phyloP scores from a whole-genome alignment of 2,888 invertebrate genomes.

The Ormyrus nitidulus region DNA sequence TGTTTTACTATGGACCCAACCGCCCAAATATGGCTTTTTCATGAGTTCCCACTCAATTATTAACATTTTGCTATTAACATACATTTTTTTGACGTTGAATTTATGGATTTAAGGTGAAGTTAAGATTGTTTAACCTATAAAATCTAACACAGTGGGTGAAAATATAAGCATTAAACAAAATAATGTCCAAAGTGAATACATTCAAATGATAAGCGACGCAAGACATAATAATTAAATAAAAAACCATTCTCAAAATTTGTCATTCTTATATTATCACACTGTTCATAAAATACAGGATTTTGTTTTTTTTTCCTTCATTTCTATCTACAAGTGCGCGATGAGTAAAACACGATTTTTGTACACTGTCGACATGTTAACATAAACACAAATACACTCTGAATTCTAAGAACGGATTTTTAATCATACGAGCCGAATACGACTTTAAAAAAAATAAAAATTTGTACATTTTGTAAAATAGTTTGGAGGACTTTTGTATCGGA shows the following conservation, averaged over 20 bases:
- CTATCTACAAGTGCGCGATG: conserved; percentile 48
- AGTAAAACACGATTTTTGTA: conserved; percentile 31
- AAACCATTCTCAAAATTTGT: conserved; percentile 1
- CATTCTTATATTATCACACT: conserved; percentile 16
- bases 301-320: conserved; percentile 42
- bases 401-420: conserved; percentile 29
- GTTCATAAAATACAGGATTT: conserved; percentile 44
- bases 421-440: conserved; percentile 28
- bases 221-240: neutral
- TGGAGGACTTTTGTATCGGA: conserved; percentile 10
- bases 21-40: conserved; percentile 87
- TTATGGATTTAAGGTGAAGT: neutral
- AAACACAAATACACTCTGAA: conserved; percentile 37
- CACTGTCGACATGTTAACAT: conserved; percentile 39
- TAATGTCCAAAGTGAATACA: conserved; percentile 20
- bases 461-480: conserved; percentile 46
- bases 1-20: conserved; percentile 84
- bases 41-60: conserved; percentile 65
- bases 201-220: neutral
- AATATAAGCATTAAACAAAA: conserved; percentile 21
- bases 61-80: conserved; percentile 14
- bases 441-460: conserved; percentile 46
- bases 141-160: neutral
- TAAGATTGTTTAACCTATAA: conserved; percentile 24
- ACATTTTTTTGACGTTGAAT: neutral